Conservation (phyloP, 2,113 vertebrate species). For the Montifringilla adamsi region DNA sequence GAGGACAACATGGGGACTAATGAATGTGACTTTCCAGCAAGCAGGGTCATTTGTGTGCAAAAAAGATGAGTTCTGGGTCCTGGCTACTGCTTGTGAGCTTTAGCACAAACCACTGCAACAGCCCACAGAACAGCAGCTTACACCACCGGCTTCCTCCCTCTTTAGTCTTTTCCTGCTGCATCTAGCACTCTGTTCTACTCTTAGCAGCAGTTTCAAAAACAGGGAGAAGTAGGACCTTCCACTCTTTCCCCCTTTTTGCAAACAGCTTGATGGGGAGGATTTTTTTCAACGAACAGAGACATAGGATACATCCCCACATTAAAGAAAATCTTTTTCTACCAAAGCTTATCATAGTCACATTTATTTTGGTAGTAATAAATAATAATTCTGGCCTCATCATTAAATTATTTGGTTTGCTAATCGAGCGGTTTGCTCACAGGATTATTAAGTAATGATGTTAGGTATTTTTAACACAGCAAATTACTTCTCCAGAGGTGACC, state of each 20-base stretch:
- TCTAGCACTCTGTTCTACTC: background rate
- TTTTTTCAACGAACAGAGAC: background rate
- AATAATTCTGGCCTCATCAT: background rate
- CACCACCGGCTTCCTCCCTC: background rate
- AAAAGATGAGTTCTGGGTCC: background rate
- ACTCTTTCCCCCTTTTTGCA: background rate
- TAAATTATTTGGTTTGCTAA: slow-evolving; percentile 1
- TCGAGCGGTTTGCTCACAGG: background rate
- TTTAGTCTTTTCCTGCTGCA: background rate
- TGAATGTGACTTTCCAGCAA: background rate
- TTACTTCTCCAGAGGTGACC: background rate
- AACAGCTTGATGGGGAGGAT: background rate
- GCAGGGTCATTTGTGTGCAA: background rate
- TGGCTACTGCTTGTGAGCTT: background rate
- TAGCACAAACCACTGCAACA: background rate
- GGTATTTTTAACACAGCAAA: background rate
- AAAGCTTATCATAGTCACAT: background rate
- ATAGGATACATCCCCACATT: background rate
- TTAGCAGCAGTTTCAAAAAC: background rate
- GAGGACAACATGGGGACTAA: background rate
- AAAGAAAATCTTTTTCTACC: background rate
- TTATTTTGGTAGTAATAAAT: background rate
- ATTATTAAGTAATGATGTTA: background rate
- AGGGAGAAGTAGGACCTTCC: background rate
- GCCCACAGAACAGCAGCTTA: background rate